Evolutionary conservation across 2,113 vertebrate species (phyloP), one percentile per base, ranked within the genome.

Genomic region (Uria lomvia): DNA sequence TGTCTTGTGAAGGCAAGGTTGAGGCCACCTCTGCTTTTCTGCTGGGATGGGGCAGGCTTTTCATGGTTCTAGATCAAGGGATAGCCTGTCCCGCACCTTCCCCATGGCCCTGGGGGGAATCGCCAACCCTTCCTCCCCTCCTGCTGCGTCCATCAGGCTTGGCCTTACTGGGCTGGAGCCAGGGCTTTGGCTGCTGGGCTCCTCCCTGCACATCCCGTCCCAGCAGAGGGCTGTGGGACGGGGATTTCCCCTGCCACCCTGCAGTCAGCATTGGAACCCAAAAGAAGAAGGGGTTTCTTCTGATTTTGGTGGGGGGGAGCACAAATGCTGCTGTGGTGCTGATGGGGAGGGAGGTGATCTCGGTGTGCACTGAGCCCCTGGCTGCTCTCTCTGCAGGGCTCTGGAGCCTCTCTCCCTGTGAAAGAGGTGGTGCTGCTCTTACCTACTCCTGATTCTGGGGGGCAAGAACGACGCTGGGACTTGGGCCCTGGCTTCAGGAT

Each of bases 11-110:
- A 52, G 60, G 53, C 75, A 84, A 81, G 65, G 50, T 70, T 76
- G 90, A 91, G 79, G 71, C 78, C 93, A 86, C 34, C 52, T 90
- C 81, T 60, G 71, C 83, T 91, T 89, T 85, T 91, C 89, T 94
- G 53, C 77, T 62, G 91, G 53, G 74, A 56, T 32, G 22, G 36
- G 66, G n/a, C 83, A 91, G 70, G 91, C 49, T 94, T 50, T 92
- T 92, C 11, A 0, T 36, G 53, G 45, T 73, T 94, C 15, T 53
- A 53, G 52, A 34, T 68, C 62, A 76, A 90, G 52, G 77, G 88
- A 60, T 49, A 90, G 81, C 74, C 88, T 70, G 92, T 34, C 40
- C 47, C 36, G 8, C 53, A 55, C 32, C 13, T 82, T 90, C 49
- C 84, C 70, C 12, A 5, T 45, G 49, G 94, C 89, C 84, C 81